phyloP scores from a whole-genome alignment of 2,113 vertebrate species.

The Oryzias melastigma region DNA sequence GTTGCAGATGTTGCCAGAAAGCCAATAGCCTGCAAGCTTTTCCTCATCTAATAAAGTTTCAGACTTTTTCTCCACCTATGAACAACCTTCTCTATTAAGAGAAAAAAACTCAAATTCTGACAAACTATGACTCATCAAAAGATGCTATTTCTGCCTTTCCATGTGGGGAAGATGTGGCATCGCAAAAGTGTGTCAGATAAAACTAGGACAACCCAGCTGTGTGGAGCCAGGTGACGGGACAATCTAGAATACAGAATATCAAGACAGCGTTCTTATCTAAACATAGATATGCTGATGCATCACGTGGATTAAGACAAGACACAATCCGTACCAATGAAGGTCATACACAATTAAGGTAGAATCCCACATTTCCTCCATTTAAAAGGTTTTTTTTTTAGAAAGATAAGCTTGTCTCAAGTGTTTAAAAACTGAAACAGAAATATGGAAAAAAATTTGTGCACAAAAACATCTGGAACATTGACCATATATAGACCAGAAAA shows the following conservation, averaged over 20 bases:
- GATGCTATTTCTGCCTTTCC: slow-evolving; percentile 12
- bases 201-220: slow-evolving; percentile 32
- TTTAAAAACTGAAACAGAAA: too few species aligned
- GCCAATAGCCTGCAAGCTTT: not conserved
- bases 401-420: too few species aligned
- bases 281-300: slow-evolving; percentile 37
- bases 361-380: too few species aligned
- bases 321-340: too few species aligned
- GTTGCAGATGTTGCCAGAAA: slow-evolving; percentile 1
- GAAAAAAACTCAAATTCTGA: not conserved
- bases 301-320: slow-evolving; percentile 1
- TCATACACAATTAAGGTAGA: too few species aligned
- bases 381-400: too few species aligned
- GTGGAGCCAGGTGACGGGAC: slow-evolving; percentile 5
- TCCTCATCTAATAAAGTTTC: not conserved
- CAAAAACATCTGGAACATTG: too few species aligned
- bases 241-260: not conserved
- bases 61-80: not conserved
- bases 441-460: too few species aligned
- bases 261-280: slow-evolving; percentile 21
- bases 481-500: too few species aligned
- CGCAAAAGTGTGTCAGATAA: slow-evolving; percentile 18
- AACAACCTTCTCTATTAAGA: not conserved
- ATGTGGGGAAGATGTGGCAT: slow-evolving; percentile 9
- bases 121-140: slow-evolving; percentile 29